Base-by-base conservation (phyloP, 2,888 invertebrate species). In the Parnassius apollo region DNA sequence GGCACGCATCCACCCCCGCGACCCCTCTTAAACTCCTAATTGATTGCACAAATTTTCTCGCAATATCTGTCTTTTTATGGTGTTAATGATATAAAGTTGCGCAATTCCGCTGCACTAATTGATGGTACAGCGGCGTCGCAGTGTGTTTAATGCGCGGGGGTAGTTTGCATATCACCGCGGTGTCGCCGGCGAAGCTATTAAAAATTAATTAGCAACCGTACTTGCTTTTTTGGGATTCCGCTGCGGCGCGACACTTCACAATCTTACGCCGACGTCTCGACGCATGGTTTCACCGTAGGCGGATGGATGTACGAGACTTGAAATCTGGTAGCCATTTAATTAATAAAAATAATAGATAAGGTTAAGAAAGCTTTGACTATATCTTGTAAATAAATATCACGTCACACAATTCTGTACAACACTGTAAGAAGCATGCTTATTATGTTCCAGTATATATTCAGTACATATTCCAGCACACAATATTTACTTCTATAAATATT, bases 21-120 rank as follows among this genome's bases (percentile, higher is more conserved):
- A 69, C 71, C 71, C 71, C 88, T 86, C 86, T 86, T 88, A 87
- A 91, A 90, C 88, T 89, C 88, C 85, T 91, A 91, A 91, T 91
- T 91, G 90, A 91, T 91, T 90, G 90, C 89, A 88, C 88, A 90
- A 89, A 91, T 87, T 90, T 88, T 88, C 90, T 88, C 88, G 90
- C 88, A 89, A 88, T 90, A 91, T 88, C 89, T 90, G 89, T 89
- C 90, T 89, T 91, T 91, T 90, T 90, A 89, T 84, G 84, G 85
- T 88, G 88, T 85, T 88, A 89, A 90, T 90, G 86, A 89, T 88
- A 85, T 86, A 86, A 89, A 89, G 80, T 91, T 89, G 83, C 79
- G 84, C 90, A 83, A 82, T 89, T 88, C 80, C 81, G 78, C 72
- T 77, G 81, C 79, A 82, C 82, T 88, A 87, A 90, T 88, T 88